Base-by-base conservation (phyloP, 92 coral and sea anemone genomes). In the Micromussa lordhowensis region DNA sequence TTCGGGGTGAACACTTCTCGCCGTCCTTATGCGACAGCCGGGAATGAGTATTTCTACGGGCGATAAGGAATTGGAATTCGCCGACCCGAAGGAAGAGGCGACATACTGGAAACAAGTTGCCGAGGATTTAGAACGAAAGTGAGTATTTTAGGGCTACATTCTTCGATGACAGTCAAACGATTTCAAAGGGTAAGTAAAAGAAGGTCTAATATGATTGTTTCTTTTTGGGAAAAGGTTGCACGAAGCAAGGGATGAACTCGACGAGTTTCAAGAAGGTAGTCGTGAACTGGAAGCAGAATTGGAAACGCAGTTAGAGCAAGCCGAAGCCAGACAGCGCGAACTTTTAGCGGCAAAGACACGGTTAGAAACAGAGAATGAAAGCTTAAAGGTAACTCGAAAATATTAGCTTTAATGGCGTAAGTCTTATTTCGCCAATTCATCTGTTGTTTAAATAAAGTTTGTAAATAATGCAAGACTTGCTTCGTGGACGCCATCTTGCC, bases 41-140 rank as follows among this genome's bases (percentile, higher is more conserved):
- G 99, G 99, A 89, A 97, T 97, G 99, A 97, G 92, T 95, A 93
- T 93, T 82, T 91, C 96, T 92, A 91, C 94, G 92, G 90, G 84
- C 90, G 98, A 96, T 81, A 93, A 97, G 95, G 98, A 96, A 90
- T 90, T 94, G 93, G 98, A 96, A 93, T 97, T 97, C 96, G 98
- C 98, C 94, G 98, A 97, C 84, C 98, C 99, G 86, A 94, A 94
- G 87, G 99, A 97, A 94, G 99, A 97, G 96, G 99, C 98, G 92
- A 93, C 95, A 81, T 97, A 97, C 88, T 97, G 99, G 99, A 94
- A 92, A 86, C 96, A 97, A 86, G 76, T 97, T 63, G 98, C 99
- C 82, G 96, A 97, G 88, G 98, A 97, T 85, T 97, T 96, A 69
- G 98, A 96, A 64, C 92, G 92, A 90, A 97, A 94, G 99, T 97